phyloP scores from a whole-genome alignment of 2,888 invertebrate genomes.

The Tyria jacobaeae region DNA sequence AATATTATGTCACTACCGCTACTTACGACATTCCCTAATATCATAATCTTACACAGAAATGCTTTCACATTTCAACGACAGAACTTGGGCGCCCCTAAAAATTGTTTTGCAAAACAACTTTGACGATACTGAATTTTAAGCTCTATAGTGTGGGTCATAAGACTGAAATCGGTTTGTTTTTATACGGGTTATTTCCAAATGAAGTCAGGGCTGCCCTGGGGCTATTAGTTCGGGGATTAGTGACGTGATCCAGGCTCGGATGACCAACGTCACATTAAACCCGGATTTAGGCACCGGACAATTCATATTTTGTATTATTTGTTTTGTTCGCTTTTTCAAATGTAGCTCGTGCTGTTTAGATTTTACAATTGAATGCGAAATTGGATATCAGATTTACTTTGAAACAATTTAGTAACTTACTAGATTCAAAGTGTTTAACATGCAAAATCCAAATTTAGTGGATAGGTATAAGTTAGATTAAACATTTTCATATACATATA shows the following conservation, averaged over 20 bases:
- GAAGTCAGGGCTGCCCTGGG: constrained; percentile 57
- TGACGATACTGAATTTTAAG: constrained; percentile 41
- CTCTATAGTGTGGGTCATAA: constrained; percentile 30
- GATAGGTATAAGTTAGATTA: neutral
- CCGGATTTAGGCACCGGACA: constrained; percentile 79
- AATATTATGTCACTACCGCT: constrained; percentile 61
- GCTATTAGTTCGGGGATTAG: constrained; percentile 84
- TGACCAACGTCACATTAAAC: constrained; percentile 84
- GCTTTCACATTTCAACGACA: constrained; percentile 79
- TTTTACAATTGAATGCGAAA: constrained; percentile 26
- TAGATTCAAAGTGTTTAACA: neutral
- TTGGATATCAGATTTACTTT: constrained; percentile 11
- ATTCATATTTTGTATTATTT: constrained; percentile 73
- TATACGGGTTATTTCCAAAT: constrained; percentile 17
- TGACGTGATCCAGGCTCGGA: constrained; percentile 77
- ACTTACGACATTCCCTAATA: constrained; percentile 76
- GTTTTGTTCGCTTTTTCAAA: constrained; percentile 54
- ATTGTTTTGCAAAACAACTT: constrained; percentile 60
- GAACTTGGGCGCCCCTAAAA: constrained; percentile 68
- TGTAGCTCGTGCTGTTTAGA: constrained; percentile 31
- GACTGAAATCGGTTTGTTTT: constrained; percentile 18
- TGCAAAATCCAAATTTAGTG: neutral
- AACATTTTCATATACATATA: too few relatives aligned
- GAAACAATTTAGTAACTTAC: neutral
- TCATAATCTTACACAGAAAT: constrained; percentile 85